These are phyloP conservation scores for Semnornis frantzii DNA, from an alignment of 2,113 vertebrate species.

Conservation along the genomic window DNA sequence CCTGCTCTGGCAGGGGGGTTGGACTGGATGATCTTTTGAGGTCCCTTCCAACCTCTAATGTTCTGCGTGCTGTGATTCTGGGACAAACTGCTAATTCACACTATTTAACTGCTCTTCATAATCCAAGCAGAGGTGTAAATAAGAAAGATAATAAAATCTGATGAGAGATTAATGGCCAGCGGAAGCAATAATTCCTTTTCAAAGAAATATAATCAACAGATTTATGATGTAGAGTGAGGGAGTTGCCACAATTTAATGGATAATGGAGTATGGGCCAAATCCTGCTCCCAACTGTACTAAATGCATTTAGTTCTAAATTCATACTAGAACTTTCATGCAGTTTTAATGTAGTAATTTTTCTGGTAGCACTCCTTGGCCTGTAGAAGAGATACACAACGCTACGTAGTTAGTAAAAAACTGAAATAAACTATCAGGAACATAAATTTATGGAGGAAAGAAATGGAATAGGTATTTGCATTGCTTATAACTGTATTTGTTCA, in stretches of 20 bases:
- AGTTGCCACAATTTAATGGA: neutral
- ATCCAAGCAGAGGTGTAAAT: conserved; percentile 42
- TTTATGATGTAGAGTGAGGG: neutral
- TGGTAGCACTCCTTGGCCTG: rapidly evolving
- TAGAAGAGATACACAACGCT: neutral
- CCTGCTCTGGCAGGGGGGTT: too few species aligned
- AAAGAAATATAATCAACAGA: conserved; percentile 13
- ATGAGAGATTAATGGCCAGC: conserved; percentile 30
- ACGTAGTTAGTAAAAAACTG: neutral
- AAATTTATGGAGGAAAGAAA: neutral
- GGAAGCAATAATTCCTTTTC: conserved; percentile 38
- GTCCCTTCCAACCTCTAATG: too few species aligned
- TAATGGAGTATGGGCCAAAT: neutral
- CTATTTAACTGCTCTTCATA: conserved; percentile 31
- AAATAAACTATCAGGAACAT: neutral
- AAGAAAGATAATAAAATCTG: conserved; percentile 40
- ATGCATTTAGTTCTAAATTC: neutral
- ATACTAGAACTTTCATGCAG: neutral
- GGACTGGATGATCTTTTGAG: too few species aligned
- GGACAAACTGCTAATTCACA: neutral
- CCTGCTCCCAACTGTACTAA: neutral
- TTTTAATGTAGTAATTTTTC: neutral
- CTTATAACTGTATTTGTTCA: neutral
- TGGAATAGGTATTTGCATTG: neutral
- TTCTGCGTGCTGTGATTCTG: too few species aligned